Base-by-base conservation (phyloP, 2,797 vertebrate genomes). In the Gallirallus australis region DNA sequence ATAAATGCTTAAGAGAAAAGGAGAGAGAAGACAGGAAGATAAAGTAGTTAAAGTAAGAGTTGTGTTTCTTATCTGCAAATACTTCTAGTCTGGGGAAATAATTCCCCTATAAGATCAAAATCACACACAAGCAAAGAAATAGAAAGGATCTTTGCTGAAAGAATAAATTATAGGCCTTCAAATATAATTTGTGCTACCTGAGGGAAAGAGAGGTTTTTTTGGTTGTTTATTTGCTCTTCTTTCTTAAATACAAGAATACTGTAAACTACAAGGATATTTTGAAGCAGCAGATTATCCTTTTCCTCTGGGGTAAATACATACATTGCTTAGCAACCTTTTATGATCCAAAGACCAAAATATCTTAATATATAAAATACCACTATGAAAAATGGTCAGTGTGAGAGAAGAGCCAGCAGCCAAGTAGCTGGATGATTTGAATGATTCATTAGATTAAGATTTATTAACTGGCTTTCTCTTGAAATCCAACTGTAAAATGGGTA, bases 161-260 rank as follows among this genome's bases (percentile, higher is more conserved):
- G 57, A 96, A 96, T 87, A 96, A 93, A 97, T 97, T 81, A 93
- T 39, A 91, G 75, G 81, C 48, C 59, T 76, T 90, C 75, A 95
- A 89, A 94, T 88, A 92, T 54, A 76, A 90, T 94, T 96, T 96
- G 52, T 83, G 9, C 82, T 96, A 72, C 48, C 19, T 80, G 71
- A 87, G 1, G 5, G 23, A 33, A 84, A 93, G 70, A 95, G n/a
- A 65, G 60, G 59, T 12, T 5, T 10, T 77, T 89, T 86, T 73
- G 2, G 68, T 92, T 76, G 12, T 82, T 86, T 89, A 25, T 59
- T 79, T 91, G 6, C 4, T 70, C 6, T 80, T 73, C 17, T 79
- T 92, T 82, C 42, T 77, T 66, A 80, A 91, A 75, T 40, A 70
- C 11, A 42, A 79, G n/a, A 93, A 54, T 16, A 48, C 70, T 97